Percentiles rank a stretch among this genome's conserved stretches.
Conservation (phyloP, 1,140 invertebrate species). For the Oryctes rhinoceros region DNA sequence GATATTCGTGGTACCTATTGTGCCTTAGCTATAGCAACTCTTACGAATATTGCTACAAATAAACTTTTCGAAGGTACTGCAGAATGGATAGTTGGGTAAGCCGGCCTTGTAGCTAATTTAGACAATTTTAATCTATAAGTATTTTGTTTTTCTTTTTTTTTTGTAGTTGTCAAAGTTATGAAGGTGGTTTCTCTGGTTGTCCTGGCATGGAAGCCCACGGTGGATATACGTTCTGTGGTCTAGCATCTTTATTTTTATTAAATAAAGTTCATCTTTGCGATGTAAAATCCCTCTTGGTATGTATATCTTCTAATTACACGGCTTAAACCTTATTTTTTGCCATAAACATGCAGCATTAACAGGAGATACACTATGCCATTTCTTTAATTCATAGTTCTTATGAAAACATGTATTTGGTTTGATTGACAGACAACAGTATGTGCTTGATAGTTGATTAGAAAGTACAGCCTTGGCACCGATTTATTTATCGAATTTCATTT, state of each 20-base stretch:
- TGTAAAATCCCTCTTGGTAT: constrained; percentile 78
- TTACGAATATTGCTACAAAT: constrained; percentile 79
- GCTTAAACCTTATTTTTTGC: constrained; percentile 23
- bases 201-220: constrained; percentile 98
- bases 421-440: no score
- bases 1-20: constrained; percentile 97
- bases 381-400: no score
- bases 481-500: no score
- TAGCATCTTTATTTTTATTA: constrained; percentile 87
- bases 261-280: constrained; percentile 83
- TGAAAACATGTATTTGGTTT: no score
- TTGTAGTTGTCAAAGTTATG: constrained; percentile 92
- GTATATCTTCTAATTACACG: constrained; percentile 36
- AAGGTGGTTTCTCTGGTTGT: constrained; percentile 95
- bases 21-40: constrained; percentile 86
- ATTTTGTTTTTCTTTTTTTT: constrained; percentile 39
- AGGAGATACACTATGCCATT: background rate
- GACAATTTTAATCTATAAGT: constrained; percentile 36
- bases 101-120: constrained; percentile 21
- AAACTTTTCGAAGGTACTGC: constrained; percentile 86
- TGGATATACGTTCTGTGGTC: constrained; percentile 96
- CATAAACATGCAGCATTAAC: background rate
- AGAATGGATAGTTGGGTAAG: constrained; percentile 84
- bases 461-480: no score
- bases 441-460: background rate